phyloP scores from a whole-genome alignment of 2,113 vertebrate species.

The Chroicocephalus ridibundus region DNA sequence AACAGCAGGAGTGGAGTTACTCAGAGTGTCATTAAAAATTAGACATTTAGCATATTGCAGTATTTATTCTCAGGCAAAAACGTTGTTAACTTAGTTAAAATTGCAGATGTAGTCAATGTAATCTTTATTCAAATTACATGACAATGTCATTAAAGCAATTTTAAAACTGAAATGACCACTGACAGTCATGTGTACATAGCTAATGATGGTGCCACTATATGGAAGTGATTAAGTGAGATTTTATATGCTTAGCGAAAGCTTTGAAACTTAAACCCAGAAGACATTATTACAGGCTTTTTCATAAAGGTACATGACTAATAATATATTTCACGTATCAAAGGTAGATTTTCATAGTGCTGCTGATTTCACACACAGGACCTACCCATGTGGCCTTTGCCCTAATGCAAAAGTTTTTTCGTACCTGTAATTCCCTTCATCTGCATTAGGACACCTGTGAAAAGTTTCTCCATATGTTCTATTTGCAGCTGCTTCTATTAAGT shows the following conservation, averaged over 20 bases:
- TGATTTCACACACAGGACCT: neutral
- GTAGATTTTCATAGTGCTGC: neutral
- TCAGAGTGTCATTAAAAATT: neutral
- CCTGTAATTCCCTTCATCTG: neutral
- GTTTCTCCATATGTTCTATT: neutral
- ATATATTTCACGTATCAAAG: neutral
- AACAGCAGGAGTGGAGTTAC: neutral
- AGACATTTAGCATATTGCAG: neutral
- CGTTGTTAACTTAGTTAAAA: neutral
- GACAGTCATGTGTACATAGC: neutral
- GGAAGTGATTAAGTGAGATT: neutral
- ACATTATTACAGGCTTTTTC: neutral
- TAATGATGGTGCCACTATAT: neutral
- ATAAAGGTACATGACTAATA: neutral
- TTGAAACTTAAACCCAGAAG: neutral
- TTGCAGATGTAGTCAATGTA: neutral
- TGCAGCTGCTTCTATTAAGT: neutral
- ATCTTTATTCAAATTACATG: neutral
- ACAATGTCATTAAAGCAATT: neutral
- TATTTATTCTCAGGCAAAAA: constrained; percentile 16
- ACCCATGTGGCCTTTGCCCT: neutral
- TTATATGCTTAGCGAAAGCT: neutral
- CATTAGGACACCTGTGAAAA: neutral
- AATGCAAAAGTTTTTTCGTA: neutral
- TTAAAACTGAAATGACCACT: neutral